Evolutionary conservation across 2,888 invertebrate genomes (phyloP).

Genomic region (Baccha elongata): DNA sequence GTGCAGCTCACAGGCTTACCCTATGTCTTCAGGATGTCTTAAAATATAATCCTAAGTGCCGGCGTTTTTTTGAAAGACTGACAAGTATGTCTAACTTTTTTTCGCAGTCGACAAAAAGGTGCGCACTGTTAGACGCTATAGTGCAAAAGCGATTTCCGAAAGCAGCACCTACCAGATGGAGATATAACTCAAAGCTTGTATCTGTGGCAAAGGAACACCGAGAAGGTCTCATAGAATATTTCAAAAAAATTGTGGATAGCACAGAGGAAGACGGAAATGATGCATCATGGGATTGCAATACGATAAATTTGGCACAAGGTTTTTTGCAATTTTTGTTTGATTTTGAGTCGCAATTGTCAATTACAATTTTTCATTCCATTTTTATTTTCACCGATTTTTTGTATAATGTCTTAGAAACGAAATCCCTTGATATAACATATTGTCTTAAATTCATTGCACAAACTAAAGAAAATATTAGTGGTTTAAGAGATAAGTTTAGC

Average conservation of each 20-base stretch:
- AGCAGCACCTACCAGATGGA: conserved; percentile 30
- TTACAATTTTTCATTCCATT: conserved; percentile 2
- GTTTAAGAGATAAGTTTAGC: conserved; percentile 1
- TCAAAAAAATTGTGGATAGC: conserved; percentile 9
- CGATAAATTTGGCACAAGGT: conserved; percentile 1
- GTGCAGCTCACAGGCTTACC: conserved; percentile 15
- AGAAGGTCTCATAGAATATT: conserved; percentile 9
- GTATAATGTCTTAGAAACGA: conserved; percentile 16
- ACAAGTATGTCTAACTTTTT: conserved; percentile 20
- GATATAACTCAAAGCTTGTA: conserved; percentile 17
- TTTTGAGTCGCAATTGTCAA: conserved; percentile 5
- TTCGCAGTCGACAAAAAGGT: conserved; percentile 18
- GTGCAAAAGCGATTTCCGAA: not conserved
- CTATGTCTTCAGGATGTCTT: conserved; percentile 8
- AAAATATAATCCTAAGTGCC: conserved; percentile 11
- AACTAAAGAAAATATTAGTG: conserved; percentile 18
- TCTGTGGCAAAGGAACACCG: conserved; percentile 11
- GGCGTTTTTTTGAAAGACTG: conserved; percentile 16
- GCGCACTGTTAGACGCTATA: conserved; percentile 18
- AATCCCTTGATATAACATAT: conserved; percentile 7
- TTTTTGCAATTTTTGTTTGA: conserved; percentile 5
- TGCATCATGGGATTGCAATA: conserved; percentile 12
- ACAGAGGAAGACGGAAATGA: conserved; percentile 6
- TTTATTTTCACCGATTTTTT: conserved; percentile 18
- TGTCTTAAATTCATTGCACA: conserved; percentile 5